Conservation (phyloP, 1,140 invertebrate genomes). For the Trypoxylus dichotomus region DNA sequence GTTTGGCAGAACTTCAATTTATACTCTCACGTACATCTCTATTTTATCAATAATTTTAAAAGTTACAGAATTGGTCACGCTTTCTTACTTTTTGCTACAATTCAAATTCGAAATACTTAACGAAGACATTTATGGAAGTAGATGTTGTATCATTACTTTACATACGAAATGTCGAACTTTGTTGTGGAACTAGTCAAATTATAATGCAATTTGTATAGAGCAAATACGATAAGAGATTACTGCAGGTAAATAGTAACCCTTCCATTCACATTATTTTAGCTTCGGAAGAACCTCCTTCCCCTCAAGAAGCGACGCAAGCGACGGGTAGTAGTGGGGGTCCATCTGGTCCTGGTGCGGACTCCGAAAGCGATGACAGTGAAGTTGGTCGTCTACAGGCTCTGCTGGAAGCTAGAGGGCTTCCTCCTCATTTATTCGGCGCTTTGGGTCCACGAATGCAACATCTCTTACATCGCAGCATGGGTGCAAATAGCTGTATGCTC, state of each 20-base stretch:
- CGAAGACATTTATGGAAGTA: too few species aligned
- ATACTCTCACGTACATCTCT: neutral
- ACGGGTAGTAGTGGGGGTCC: constrained; percentile 44
- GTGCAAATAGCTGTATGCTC: constrained; percentile 72
- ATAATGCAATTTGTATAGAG: neutral
- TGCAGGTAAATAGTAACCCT: too few species aligned
- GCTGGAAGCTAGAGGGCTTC: constrained; percentile 90
- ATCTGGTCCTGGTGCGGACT: constrained; percentile 53
- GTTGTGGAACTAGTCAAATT: neutral
- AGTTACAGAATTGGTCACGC: too few species aligned
- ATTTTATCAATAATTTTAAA: neutral
- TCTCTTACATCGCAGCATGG: constrained; percentile 91
- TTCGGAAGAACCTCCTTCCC: constrained; percentile 50
- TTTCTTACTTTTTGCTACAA: too few species aligned
- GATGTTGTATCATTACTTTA: too few species aligned
- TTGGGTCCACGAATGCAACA: constrained; percentile 97
- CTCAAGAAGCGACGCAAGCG: constrained; percentile 51
- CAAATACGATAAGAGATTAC: too few species aligned
- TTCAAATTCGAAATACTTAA: too few species aligned
- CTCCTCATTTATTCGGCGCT: constrained; percentile 93
- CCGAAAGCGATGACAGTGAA: constrained; percentile 81
- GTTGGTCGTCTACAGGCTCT: constrained; percentile 87
- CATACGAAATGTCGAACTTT: too few species aligned
- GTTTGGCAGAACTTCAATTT: constrained; percentile 13
- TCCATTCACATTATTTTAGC: constrained; percentile 35